Conservation (phyloP, 1,140 invertebrate species). For the Cheumatopsyche charites region DNA sequence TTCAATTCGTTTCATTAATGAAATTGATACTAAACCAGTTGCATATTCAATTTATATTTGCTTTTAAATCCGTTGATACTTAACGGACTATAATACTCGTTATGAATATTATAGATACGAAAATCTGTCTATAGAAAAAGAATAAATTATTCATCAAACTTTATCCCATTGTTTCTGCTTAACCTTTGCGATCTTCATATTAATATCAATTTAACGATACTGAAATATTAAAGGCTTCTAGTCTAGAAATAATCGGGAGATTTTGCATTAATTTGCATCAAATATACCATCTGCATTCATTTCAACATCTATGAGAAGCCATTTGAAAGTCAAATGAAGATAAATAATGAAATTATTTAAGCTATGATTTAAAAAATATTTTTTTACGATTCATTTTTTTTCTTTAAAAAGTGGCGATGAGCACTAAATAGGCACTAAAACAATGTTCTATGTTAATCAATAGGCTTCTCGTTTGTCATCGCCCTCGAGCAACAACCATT, state of each 20-base stretch:
- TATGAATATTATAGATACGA: too few species aligned
- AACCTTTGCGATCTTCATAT: conserved; percentile 22
- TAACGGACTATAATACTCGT: too few species aligned
- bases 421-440: background rate
- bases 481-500: conserved; percentile 21
- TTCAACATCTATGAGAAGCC: background rate
- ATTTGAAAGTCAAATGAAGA: background rate
- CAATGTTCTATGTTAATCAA: background rate
- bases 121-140: background rate
- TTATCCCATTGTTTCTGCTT: conserved; percentile 23
- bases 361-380: too few species aligned
- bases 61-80: too few species aligned
- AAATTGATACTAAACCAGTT: too few species aligned
- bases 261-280: background rate
- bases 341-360: too few species aligned
- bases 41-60: too few species aligned
- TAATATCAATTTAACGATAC: conserved; percentile 15
- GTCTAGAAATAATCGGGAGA: conserved; percentile 12
- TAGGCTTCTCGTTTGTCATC: conserved; percentile 21
- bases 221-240: conserved; percentile 7
- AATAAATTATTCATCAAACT: conserved; percentile 12
- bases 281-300: background rate
- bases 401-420: background rate
- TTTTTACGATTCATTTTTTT: too few species aligned
- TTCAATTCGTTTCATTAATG: too few species aligned